Evolutionary conservation across 2,113 vertebrate species (phyloP).

Genomic region (Apistogramma diplotaenia): DNA sequence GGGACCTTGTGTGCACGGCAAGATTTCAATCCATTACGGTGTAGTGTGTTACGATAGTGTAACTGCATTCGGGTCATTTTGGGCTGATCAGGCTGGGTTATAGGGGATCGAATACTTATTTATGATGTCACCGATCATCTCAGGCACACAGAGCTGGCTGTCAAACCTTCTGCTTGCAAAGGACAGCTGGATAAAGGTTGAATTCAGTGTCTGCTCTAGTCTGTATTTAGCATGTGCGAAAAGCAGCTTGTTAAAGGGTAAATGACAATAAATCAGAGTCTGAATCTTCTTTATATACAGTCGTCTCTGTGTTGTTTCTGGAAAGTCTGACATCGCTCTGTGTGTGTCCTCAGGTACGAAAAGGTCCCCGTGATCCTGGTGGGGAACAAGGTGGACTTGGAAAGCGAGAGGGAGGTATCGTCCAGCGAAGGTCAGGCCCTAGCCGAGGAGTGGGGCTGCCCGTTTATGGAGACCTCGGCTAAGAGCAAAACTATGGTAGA

Average conservation of each 20-base stretch:
- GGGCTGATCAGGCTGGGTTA: no score
- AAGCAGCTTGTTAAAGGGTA: no score
- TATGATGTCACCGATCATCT: neutral
- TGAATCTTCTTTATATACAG: neutral
- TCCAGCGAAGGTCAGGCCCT: slow-evolving; percentile 91
- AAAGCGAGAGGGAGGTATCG: slow-evolving; percentile 95
- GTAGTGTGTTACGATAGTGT: no score
- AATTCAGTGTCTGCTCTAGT: neutral
- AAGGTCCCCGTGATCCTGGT: slow-evolving; percentile 99
- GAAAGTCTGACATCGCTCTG: slow-evolving; percentile 1
- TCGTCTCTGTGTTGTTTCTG: neutral
- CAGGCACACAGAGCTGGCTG: neutral
- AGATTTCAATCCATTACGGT: no score
- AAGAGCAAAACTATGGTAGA: slow-evolving; percentile 99
- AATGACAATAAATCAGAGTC: no score
- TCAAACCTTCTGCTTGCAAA: no score
- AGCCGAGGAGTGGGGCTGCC: slow-evolving; percentile 98
- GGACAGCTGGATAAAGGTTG: neutral
- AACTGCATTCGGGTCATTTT: no score
- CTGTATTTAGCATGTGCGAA: no score
- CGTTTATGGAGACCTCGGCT: slow-evolving; percentile 99
- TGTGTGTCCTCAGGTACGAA: slow-evolving; percentile 85
- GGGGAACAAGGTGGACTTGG: slow-evolving; percentile 98
- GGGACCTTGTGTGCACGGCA: no score
- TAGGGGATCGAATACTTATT: no score